Base-by-base conservation (phyloP, 2,888 invertebrate genomes). In the Drosophila formosana region DNA sequence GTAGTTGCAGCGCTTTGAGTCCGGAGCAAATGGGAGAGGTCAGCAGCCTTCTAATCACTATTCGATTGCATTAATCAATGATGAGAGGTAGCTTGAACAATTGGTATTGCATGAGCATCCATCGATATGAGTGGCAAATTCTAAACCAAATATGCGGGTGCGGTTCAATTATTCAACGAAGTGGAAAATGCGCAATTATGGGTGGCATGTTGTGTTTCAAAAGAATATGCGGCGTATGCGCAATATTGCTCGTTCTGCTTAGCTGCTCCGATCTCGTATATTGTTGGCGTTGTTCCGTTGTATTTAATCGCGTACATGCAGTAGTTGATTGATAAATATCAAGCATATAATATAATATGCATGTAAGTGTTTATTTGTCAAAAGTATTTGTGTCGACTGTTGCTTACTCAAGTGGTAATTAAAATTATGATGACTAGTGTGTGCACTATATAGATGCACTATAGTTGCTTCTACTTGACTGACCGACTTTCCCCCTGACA, bases 131-230 rank as follows among this genome's bases (percentile, higher is more conserved):
- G 18, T 62, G 50, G 47, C 39, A 63, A 75, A 55, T 51, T 37
- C 65, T 51, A 18, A 51, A n/a, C 28, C 41, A 60, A 28, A 51
- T 47, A 25, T 46, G 47, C 13, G 61, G 57, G 57, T 57, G 37
- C 8, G 73, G 82, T 53, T 85, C 57, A 69, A 58, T 52, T 49
- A 66, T 60, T 60, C 71, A 83, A 13, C 58, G 70, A 65, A 78
- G 66, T 78, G 81, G 68, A 39, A 83, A 86, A 78, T 84, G 88
- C 78, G 67, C 88, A 84, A 84, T 84, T 88, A 83, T 75, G 61
- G 63, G 2, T 43, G 46, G 67, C 8, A 68, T 64, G 66, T 62
- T 13, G 39, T 56, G 57, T 32, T 18, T 18, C 1, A 50, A 47
- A 53, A 13, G 8, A 7, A 56, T 67, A 68, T 62, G 80, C 45